These are phyloP conservation scores for Andrena dorsata DNA, from an alignment of 2,888 invertebrate species.

Conservation along the genomic window DNA sequence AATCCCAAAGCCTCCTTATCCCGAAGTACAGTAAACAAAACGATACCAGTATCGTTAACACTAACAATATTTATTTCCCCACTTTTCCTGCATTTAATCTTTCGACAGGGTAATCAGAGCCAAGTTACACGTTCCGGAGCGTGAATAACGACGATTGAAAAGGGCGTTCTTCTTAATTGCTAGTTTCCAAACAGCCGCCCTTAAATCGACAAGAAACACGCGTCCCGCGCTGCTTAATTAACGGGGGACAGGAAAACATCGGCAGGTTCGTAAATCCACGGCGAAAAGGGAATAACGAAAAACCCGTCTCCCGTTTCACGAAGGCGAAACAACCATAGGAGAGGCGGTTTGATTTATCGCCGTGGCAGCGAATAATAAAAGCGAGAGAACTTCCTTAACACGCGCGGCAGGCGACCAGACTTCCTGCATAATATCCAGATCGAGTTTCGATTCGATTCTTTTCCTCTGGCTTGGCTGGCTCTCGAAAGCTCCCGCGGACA, in stretches of 20 bases:
- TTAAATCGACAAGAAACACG: neutral
- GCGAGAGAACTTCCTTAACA: constrained; percentile 44
- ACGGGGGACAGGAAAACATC: constrained; percentile 12
- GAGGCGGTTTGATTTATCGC: constrained; percentile 43
- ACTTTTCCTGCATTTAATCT: too few relatives aligned
- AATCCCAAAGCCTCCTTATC: too few relatives aligned
- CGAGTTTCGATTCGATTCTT: constrained; percentile 71
- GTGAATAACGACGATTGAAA: too few relatives aligned
- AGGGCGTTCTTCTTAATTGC: neutral
- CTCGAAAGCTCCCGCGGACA: constrained; percentile 14
- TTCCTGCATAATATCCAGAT: constrained; percentile 74
- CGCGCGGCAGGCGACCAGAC: constrained; percentile 45
- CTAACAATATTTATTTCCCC: too few relatives aligned
- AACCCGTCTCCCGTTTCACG: constrained; percentile 15
- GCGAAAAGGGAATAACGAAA: constrained; percentile 25
- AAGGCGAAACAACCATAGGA: constrained; percentile 30
- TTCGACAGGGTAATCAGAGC: too few relatives aligned
- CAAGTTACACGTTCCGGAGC: too few relatives aligned
- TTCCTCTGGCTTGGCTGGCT: constrained; percentile 45
- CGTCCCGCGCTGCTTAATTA: neutral
- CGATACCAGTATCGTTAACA: too few relatives aligned
- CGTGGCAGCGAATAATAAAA: constrained; percentile 28
- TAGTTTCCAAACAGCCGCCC: neutral
- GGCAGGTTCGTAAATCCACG: neutral
- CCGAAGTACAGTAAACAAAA: too few relatives aligned